phyloP scores from a whole-genome alignment of 2,888 invertebrate genomes.

The Agrotis exclamationis region DNA sequence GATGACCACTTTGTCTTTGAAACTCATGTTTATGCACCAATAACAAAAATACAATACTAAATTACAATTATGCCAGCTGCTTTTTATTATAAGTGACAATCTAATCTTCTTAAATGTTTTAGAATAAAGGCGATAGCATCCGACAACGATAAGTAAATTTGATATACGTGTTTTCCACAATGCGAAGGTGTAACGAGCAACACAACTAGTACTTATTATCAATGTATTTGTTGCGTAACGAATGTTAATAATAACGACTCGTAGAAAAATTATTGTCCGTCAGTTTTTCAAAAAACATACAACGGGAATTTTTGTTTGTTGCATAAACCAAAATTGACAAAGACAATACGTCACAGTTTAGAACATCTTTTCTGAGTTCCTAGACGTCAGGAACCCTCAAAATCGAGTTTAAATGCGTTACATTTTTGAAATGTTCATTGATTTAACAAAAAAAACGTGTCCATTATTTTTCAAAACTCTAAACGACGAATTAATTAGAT shows the following conservation, averaged over 20 bases:
- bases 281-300: too few relatives aligned
- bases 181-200: not conserved
- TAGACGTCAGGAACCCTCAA: too few relatives aligned
- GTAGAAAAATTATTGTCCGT: not conserved
- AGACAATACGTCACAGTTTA: too few relatives aligned
- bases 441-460: too few relatives aligned
- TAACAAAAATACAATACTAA: not conserved
- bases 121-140: not conserved
- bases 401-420: too few relatives aligned
- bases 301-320: too few relatives aligned
- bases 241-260: not conserved
- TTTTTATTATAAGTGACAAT: not conserved
- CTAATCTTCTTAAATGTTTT: conserved; percentile 2
- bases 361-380: too few relatives aligned
- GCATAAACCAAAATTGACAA: too few relatives aligned
- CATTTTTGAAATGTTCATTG: too few relatives aligned
- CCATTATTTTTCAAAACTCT: too few relatives aligned
- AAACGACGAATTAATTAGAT: too few relatives aligned
- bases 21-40: conserved; percentile 44
- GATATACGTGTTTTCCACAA: not conserved
- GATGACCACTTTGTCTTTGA: conserved; percentile 63
- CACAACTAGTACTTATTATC: not conserved
- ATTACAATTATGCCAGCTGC: not conserved
- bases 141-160: not conserved
- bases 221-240: not conserved